Base-by-base conservation (phyloP, 2,888 invertebrate genomes). In the Drosophila affinis region DNA sequence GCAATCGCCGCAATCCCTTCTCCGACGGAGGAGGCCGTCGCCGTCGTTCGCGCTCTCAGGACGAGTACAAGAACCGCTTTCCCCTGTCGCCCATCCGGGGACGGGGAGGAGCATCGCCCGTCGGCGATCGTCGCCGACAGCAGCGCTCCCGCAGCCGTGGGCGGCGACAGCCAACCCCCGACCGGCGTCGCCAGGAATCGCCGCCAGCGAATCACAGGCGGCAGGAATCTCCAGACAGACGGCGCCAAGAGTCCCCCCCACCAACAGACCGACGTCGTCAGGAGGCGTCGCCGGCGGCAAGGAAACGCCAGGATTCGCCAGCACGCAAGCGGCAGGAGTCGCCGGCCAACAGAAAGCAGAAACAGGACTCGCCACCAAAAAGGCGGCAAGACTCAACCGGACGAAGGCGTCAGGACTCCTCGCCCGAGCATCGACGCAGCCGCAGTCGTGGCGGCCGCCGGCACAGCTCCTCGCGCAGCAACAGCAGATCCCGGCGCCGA, bases 11-110 rank as follows among this genome's bases (percentile, higher is more conserved):
- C 3, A 90, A 91, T 71, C 89, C 89, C 0, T 91, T 91, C 63
- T 84, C 82, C 2, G 91, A 91, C 70, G 81, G 91, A 0, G 81
- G 91, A 0, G 81, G 89, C 21, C 86, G 91, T 45, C 86, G 91
- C 21, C 86, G 90, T 17, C 87, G 90, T 3, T 91, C 91, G 5
- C 87, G 90, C 5, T 91, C 91, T 2, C 85, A 75, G 3, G 90
- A 84, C 61, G 90, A 91, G 32, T 90, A 87, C 64, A 89, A 91
- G 12, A 91, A 90, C 74, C 90, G 91, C 3, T 88, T 88, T 34
- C 90, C 90, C 0, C 80, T 91, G 6, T 91, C 91, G 1, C 91
- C 91, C 4, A 71, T 90, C 14, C 83, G 91, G 1, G 65, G 81
- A 0, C 84, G 91, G 52, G 82, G 78, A 54, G 82, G 78, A 54